These are phyloP conservation scores for Psittacula cyanocephala DNA, from an alignment of 2,113 vertebrate genomes.

Conservation along the genomic window DNA sequence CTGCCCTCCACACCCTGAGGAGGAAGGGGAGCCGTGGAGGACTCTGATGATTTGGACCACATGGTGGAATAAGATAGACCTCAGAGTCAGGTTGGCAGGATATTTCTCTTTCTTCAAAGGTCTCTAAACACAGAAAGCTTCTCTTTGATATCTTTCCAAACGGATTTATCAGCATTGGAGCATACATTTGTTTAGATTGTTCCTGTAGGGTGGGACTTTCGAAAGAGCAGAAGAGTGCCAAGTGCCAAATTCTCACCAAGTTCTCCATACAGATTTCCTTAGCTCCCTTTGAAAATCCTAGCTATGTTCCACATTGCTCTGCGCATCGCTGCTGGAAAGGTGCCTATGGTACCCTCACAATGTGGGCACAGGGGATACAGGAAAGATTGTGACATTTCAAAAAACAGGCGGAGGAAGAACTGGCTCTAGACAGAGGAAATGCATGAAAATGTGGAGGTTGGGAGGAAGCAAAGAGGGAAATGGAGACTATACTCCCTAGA, in stretches of 20 bases:
- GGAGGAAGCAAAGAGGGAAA: background rate
- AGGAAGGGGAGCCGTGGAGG: background rate
- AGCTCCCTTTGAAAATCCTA: conserved; percentile 26
- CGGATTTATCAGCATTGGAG: conserved; percentile 40
- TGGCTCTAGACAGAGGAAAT: conserved; percentile 4
- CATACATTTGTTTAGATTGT: conserved; percentile 59
- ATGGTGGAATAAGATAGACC: conserved; percentile 42
- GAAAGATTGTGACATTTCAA: conserved; percentile 17
- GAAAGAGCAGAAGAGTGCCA: conserved; percentile 9
- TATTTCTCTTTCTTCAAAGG: conserved; percentile 61
- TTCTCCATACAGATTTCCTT: conserved; percentile 18
- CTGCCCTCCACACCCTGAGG: background rate
- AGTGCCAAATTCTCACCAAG: conserved; percentile 44
- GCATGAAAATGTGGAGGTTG: background rate
- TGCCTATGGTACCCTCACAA: background rate
- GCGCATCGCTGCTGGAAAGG: background rate
- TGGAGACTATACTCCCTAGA: background rate
- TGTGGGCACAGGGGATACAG: background rate
- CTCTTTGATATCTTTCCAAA: conserved; percentile 51
- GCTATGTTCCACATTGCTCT: background rate
- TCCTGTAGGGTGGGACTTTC: conserved; percentile 44
- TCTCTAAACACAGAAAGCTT: conserved; percentile 28
- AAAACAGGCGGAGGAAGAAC: background rate
- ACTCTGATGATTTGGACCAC: conserved; percentile 4
- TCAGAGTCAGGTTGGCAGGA: conserved; percentile 25